phyloP scores from a whole-genome alignment of 2,113 vertebrate species.

The Lagopus muta region DNA sequence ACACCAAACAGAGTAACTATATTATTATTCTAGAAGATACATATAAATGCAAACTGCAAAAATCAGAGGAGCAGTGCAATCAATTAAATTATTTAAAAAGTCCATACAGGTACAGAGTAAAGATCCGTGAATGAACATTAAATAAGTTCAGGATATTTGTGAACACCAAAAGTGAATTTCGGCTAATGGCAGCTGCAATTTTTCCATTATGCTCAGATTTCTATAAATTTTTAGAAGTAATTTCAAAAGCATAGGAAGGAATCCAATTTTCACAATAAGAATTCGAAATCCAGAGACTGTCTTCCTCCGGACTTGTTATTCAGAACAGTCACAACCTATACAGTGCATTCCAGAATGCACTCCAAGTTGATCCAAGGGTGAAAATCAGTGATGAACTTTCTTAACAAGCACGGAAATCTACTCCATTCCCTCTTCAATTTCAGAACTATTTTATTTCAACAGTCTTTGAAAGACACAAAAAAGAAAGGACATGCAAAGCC shows the following conservation, averaged over 20 bases:
- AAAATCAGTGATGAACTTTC: neutral
- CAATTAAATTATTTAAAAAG: neutral
- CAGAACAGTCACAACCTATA: neutral
- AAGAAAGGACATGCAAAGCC: slow-evolving; percentile 27
- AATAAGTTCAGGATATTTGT: neutral
- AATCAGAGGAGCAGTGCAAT: neutral
- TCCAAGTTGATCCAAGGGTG: neutral
- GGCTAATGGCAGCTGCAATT: neutral
- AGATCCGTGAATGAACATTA: slow-evolving; percentile 32
- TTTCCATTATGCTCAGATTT: neutral
- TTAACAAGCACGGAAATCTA: slow-evolving; percentile 13
- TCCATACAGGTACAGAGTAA: neutral
- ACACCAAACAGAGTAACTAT: neutral
- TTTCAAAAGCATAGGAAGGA: neutral
- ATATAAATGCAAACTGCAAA: neutral
- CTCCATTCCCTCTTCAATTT: neutral
- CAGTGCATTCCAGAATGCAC: neutral
- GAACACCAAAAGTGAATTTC: neutral
- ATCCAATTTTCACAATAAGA: neutral
- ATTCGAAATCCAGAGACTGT: neutral
- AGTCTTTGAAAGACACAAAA: neutral
- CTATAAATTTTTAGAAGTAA: neutral
- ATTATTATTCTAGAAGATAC: neutral
- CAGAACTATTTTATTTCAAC: neutral
- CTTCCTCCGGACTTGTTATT: neutral